Base-by-base conservation (phyloP, 53 echinoderm and acorn worm species). In the Arbacia lixula region DNA sequence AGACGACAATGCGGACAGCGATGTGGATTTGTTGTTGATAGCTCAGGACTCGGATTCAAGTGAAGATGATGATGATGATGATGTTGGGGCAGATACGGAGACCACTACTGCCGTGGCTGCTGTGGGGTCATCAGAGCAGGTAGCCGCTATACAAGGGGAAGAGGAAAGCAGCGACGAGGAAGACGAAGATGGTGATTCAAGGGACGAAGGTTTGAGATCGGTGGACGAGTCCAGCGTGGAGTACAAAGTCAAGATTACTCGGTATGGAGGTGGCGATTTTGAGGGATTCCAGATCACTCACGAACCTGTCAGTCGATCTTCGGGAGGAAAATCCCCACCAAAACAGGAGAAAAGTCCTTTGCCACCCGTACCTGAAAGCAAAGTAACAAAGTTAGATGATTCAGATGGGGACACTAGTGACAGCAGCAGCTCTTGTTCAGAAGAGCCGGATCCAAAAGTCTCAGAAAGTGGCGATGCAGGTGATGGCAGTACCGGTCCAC, bases 201-300 rank as follows among this genome's bases (percentile, higher is more conserved):
- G 12, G 20, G 57, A 57, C 10, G 21, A 14, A 21, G 57, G 12
- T 5, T 12, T 14, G 57, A n/a, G n/a, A n/a, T n/a, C n/a, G n/a
- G n/a, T n/a, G n/a, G n/a, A 76, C 30, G 60, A 63, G 63, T 30
- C 63, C 20, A 41, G 43, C 46, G 28, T 46, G n/a, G 64, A 81
- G 62, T 63, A 50, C 46, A 52, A 81, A n/a, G 82, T 81, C 19
- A 81, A 81, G 64, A 52, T 63, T 3, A 81, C 82, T 0, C 16
- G 46, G 21, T 38, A 46, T 42, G 82, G 62, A 9, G 82, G 52
- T 16, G 82, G 64, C 11, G 63, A 63, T 43, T 81, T 63, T 63
- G 43, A 46, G 62, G 82, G 82, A 14, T 46, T 81, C 28, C 63
- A 81, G 50, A 81, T 81, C 50, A 46, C 31, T 20, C 82, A 63